These are phyloP conservation scores for Panurus biarmicus DNA, from an alignment of 2,113 vertebrate species.

Conservation along the genomic window DNA sequence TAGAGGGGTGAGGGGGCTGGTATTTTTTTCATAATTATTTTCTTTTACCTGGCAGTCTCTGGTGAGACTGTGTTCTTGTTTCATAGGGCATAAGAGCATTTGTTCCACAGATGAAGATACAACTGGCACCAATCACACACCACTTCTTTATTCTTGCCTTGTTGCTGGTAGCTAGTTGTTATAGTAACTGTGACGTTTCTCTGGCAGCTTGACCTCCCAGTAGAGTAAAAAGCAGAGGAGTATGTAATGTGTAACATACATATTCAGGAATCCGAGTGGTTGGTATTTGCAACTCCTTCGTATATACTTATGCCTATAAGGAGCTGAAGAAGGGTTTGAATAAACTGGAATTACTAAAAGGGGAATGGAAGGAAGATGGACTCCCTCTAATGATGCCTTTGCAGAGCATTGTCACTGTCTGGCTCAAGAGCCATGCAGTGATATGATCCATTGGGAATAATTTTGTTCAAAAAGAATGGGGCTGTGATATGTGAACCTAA, in stretches of 20 bases:
- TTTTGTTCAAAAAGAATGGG: not conserved
- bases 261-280: not conserved
- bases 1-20: no score
- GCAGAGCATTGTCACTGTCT: not conserved
- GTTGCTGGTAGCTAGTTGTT: constrained; percentile 4
- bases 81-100: not conserved
- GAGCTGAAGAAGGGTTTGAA: not conserved
- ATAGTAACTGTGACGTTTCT: not conserved
- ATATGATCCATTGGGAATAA: not conserved
- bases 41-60: not conserved
- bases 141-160: not conserved
- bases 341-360: not conserved
- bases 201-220: not conserved
- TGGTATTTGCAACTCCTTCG: not conserved
- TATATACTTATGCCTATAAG: not conserved
- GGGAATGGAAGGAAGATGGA: not conserved
- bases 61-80: not conserved
- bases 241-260: not conserved
- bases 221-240: not conserved
- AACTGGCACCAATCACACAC: not conserved
- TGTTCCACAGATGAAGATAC: not conserved
- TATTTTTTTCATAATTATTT: not conserved
- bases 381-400: not conserved
- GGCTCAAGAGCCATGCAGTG: not conserved
- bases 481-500: not conserved